A percentile compares a stretch with the other conserved stretches of the same genome.
These are phyloP conservation scores for Hyperoplus immaculatus DNA, from an alignment of 2,797 vertebrate genomes.

Conservation along the genomic window DNA sequence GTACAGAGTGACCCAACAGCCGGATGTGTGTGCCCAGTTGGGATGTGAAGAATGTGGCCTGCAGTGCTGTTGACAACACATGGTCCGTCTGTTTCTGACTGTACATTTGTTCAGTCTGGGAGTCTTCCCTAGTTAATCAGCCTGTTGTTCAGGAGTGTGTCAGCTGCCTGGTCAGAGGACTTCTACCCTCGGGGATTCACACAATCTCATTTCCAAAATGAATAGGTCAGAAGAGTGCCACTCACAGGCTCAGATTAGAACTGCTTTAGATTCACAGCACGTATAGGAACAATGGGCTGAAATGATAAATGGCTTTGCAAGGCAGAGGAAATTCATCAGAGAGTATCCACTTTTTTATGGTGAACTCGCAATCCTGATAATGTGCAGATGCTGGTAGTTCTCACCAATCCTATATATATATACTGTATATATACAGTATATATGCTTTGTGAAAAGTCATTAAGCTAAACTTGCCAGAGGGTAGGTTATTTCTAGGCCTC, in stretches of 20 bases:
- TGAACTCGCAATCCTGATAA: conserved; percentile 32
- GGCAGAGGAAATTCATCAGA: conserved; percentile 56
- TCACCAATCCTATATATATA: conserved; percentile 13
- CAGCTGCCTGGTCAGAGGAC: conserved; percentile 83
- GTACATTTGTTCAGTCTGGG: conserved; percentile 69
- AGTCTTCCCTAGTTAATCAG: conserved; percentile 75
- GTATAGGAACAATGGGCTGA: conserved; percentile 35
- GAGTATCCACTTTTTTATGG: conserved; percentile 36
- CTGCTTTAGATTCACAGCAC: conserved; percentile 56
- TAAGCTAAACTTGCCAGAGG: conserved; percentile 46
- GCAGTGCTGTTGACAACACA: conserved; percentile 76
- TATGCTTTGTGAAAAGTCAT: conserved; percentile 49
- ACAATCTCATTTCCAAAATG: conserved; percentile 48
- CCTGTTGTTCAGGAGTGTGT: conserved; percentile 81
- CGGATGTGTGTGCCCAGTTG: conserved; percentile 65
- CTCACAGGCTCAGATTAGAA: conserved; percentile 49
- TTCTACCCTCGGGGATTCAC: conserved; percentile 61
- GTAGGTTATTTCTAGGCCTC: conserved; percentile 37
- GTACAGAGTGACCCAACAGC: conserved; percentile 55
- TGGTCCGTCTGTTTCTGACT: conserved; percentile 69
- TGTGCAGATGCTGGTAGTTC: conserved; percentile 41
- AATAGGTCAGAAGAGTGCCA: conserved; percentile 46
- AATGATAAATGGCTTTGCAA: conserved; percentile 57
- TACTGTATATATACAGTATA: neutral
- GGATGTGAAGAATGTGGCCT: conserved; percentile 76